Evolutionary conservation across 30 jellyfish, hydroid and myxozoan genomes (phyloP), one percentile per base, ranked within the genome.

Genomic region (Aurelia sp.): DNA sequence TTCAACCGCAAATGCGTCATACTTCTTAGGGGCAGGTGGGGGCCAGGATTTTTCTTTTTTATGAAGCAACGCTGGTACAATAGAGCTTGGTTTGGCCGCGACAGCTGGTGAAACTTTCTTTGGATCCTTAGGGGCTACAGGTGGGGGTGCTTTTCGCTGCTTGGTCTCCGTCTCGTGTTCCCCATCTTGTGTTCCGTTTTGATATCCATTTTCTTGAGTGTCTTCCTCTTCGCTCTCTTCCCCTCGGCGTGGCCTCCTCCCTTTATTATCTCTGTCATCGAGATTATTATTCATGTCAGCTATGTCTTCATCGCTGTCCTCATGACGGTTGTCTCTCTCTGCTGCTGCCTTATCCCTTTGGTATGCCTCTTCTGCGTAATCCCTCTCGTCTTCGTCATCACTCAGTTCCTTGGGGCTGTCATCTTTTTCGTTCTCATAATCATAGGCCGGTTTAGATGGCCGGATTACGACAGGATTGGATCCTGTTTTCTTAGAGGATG

Each of bases 1-100:
- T 76, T 94, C 98, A 38, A 94, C 98, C 4, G 94, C 97, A 66
- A 88, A 94, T 1, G 96, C 95, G 47, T 96, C 96, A 63, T 89
- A 77, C 78, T 91, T 97, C 74, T 94, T 82, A 61, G 97, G 97
- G 48, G 87, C 85, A 24, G 86, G 79, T 15, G 97, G 92, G 24
- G 97, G 97, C 96, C 96, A 86, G 15, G 35, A 60, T 47, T 75
- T 84, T 64, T 76, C 87, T 77, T 59, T 65, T 63, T 84, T 84
- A 18, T 67, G 76, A 35, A 72, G 66, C 65, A 72, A 41, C 30
- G 76, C 81, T 5, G 93, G 93, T 3, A 71, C 76, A 6, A 84
- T 71, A 15, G 86, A 71, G 24, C 83, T 19, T 20, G 87, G 88
- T 22, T 63, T 51, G 9, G 13, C 62, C 7, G 84, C 52, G 0